A percentile compares a stretch with the other conserved stretches of the same genome.
These are phyloP conservation scores for Dysidea cf. avara DNA, from an alignment of 37 sponge, comb jelly and placozoan genomes.

Conservation along the genomic window DNA sequence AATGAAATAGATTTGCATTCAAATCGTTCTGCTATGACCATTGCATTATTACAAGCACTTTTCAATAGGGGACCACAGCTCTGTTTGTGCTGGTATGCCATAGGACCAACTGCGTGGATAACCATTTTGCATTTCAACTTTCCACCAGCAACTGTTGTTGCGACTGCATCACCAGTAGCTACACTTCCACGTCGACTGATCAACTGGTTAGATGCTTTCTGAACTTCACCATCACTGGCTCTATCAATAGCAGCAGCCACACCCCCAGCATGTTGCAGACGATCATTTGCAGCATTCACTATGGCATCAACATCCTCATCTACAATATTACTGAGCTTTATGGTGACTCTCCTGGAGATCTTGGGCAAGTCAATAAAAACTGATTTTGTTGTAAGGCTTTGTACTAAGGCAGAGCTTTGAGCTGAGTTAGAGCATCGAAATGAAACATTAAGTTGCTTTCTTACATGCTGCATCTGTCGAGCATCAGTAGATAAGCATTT, in stretches of 20 bases:
- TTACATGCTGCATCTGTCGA: no score
- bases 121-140: constrained; percentile 43
- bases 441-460: no score
- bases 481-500: no score
- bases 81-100: no score
- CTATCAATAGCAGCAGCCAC: constrained; percentile 60
- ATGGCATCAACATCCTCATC: constrained; percentile 54
- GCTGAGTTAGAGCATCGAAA: no score
- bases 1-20: constrained; percentile 50
- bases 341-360: constrained; percentile 20
- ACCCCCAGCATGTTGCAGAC: constrained; percentile 60
- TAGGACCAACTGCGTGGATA: constrained; percentile 78
- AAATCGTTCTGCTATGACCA: constrained; percentile 21
- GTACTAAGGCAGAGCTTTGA: no score
- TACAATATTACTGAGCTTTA: constrained; percentile 52
- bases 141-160: constrained; percentile 60
- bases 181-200: constrained; percentile 10
- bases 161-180: constrained; percentile 40
- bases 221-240: constrained; percentile 46
- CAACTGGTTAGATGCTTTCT: constrained; percentile 19
- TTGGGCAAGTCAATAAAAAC: no score
- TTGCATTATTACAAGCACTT: constrained; percentile 16
- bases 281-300: constrained; percentile 73
- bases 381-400: no score
- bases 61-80: constrained; percentile 22